Evolutionary conservation across 2,888 invertebrate species (phyloP).

Genomic region (Zygaena filipendulae): DNA sequence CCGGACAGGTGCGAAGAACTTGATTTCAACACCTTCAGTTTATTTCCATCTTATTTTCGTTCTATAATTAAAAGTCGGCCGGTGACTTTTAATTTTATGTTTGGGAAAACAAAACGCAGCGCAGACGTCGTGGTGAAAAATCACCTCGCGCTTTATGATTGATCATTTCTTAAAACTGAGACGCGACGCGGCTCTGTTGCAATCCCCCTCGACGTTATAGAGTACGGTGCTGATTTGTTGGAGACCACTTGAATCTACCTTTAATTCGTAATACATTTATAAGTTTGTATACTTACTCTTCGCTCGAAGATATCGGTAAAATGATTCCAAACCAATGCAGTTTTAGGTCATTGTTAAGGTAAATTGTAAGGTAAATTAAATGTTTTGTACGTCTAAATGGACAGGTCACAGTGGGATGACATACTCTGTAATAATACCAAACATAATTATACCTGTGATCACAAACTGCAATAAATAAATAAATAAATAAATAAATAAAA

Average conservation of each 20-base stretch:
- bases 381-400: no score
- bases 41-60: constrained; percentile 37
- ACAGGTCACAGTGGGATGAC: no score
- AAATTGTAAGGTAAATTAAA: no score
- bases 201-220: constrained; percentile 30
- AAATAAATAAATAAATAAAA: no score
- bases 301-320: no score
- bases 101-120: constrained; percentile 53
- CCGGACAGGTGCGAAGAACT: constrained; percentile 42
- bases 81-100: constrained; percentile 39
- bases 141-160: constrained; percentile 60
- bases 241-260: constrained; percentile 32
- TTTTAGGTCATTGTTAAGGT: no score
- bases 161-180: constrained; percentile 59
- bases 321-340: no score
- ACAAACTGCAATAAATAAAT: no score
- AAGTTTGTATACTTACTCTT: no score
- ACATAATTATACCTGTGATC: no score
- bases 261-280: no score
- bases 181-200: constrained; percentile 20
- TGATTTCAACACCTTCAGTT: constrained; percentile 41
- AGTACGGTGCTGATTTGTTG: constrained; percentile 56
- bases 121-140: constrained; percentile 50
- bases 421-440: no score
- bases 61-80: constrained; percentile 46